These are phyloP conservation scores for Ormyrus rosae DNA, from an alignment of 2,888 invertebrate genomes.

Conservation along the genomic window DNA sequence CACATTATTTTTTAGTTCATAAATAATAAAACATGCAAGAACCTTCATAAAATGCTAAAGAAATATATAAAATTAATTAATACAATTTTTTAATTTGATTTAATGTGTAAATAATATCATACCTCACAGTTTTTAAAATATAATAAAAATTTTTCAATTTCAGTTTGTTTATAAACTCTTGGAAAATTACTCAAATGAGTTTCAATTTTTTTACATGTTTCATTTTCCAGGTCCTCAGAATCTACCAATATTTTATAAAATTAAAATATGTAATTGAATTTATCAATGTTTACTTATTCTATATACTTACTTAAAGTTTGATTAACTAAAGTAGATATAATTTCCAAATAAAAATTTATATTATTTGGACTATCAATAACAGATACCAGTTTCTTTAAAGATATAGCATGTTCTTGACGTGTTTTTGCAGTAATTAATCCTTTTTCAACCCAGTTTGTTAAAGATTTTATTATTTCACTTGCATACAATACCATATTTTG, in stretches of 20 bases:
- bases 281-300: neutral
- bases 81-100: conserved; percentile 1
- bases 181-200: conserved; percentile 63
- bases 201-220: conserved; percentile 65
- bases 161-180: conserved; percentile 58
- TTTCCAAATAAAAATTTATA: conserved; percentile 64
- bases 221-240: conserved; percentile 60
- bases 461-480: conserved; percentile 65
- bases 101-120: conserved; percentile 48
- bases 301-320: conserved; percentile 62
- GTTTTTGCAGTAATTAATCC: conserved; percentile 57
- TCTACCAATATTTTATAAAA: conserved; percentile 40
- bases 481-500: conserved; percentile 61
- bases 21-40: conserved; percentile 64
- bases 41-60: conserved; percentile 65
- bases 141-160: conserved; percentile 61
- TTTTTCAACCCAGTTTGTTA: conserved; percentile 64
- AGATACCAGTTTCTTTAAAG: conserved; percentile 59
- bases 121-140: conserved; percentile 64
- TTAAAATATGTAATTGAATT: conserved; percentile 5
- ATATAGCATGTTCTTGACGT: conserved; percentile 56
- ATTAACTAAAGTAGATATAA: conserved; percentile 63
- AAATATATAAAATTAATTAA: conserved; percentile 1
- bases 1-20: conserved; percentile 62
- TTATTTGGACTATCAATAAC: conserved; percentile 56